phyloP scores from a whole-genome alignment of 2,113 vertebrate genomes.

The Cyprinodon variegatus region DNA sequence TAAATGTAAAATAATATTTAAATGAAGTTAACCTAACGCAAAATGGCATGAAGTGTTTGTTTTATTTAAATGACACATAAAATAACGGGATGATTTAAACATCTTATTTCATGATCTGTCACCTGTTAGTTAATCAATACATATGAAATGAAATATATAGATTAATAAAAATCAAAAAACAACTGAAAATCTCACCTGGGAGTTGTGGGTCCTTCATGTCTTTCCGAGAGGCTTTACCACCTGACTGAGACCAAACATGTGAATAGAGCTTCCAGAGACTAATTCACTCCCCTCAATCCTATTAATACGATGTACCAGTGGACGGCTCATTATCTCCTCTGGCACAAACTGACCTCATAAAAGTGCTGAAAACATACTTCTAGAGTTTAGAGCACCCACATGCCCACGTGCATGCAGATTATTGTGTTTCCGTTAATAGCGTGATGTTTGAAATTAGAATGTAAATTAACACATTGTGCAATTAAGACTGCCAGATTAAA shows the following conservation, averaged over 20 bases:
- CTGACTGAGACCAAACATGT: conserved; percentile 49
- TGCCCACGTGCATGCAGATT: background rate
- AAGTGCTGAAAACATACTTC: conserved; percentile 41
- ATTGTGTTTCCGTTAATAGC: background rate
- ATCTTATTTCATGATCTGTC: background rate
- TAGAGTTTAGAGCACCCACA: background rate
- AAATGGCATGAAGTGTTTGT: background rate
- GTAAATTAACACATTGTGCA: background rate
- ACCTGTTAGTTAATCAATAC: background rate
- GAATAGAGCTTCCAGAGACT: conserved; percentile 39
- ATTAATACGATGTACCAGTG: conserved; percentile 72
- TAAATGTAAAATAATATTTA: background rate
- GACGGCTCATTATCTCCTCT: conserved; percentile 31
- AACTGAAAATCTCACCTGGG: conserved; percentile 61
- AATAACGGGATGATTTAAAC: background rate
- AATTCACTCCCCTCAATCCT: conserved; percentile 70
- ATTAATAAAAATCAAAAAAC: background rate
- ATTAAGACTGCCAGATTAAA: background rate
- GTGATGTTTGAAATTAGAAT: background rate
- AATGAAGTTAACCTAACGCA: background rate
- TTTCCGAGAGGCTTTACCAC: conserved; percentile 36
- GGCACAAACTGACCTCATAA: conserved; percentile 21
- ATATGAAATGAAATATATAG: background rate
- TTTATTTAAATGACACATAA: background rate
- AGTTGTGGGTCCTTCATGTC: conserved; percentile 75